Evolutionary conservation across 2,113 vertebrate species (phyloP).

Genomic region (Antechinus stuartii): DNA sequence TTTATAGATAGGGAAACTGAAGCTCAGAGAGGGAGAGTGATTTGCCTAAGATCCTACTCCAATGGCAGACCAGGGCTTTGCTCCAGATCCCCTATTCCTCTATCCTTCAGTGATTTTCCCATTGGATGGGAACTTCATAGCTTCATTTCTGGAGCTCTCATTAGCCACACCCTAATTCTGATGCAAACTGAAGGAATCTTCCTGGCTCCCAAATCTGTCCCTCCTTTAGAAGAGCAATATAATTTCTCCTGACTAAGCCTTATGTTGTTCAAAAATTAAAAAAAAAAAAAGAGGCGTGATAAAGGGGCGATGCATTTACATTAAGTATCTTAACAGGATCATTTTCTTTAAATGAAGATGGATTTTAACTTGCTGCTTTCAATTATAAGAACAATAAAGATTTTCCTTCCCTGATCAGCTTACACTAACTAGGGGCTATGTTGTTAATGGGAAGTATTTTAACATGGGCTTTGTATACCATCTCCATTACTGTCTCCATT

Average conservation of each 20-base stretch:
- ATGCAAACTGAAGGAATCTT: neutral
- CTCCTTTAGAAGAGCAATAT: neutral
- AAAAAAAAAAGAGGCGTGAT: neutral
- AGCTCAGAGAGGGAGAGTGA: neutral
- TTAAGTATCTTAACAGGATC: conserved; percentile 51
- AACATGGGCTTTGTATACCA: conserved; percentile 41
- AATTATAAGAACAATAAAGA: conserved; percentile 78
- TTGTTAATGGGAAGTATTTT: conserved; percentile 63
- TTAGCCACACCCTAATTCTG: neutral
- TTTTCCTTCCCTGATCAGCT: conserved; percentile 49
- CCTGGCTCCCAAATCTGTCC: neutral
- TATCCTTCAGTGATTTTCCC: neutral
- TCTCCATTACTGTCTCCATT: conserved; percentile 71
- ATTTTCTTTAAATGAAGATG: conserved; percentile 75
- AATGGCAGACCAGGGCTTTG: neutral
- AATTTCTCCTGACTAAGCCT: neutral
- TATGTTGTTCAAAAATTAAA: neutral
- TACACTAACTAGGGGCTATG: conserved; percentile 65
- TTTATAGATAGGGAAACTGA: neutral
- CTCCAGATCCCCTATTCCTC: neutral
- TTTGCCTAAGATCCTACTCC: neutral
- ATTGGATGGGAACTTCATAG: neutral
- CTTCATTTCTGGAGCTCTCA: neutral
- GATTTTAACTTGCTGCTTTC: conserved; percentile 74
- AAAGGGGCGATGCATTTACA: neutral